phyloP scores from a whole-genome alignment of 2,888 invertebrate genomes.

The Bombylius major region DNA sequence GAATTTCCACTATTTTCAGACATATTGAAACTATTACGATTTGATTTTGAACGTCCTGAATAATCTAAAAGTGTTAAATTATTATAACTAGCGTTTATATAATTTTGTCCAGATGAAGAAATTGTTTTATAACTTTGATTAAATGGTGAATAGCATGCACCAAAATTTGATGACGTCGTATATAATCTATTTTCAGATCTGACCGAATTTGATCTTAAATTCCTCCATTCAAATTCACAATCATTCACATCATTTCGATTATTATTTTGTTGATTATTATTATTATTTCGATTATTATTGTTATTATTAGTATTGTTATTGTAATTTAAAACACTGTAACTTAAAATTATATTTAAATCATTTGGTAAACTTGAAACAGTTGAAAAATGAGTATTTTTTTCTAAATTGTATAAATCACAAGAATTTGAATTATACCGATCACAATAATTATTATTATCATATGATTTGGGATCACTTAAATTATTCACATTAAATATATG shows the following conservation, averaged over 20 bases:
- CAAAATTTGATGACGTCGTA: neutral
- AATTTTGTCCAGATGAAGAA: slow-evolving; percentile 17
- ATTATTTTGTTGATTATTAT: neutral
- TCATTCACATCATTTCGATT: neutral
- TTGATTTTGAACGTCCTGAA: slow-evolving; percentile 30
- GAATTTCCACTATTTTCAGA: slow-evolving; percentile 13
- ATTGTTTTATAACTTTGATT: slow-evolving; percentile 3
- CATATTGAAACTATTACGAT: slow-evolving; percentile 13
- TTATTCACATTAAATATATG: slow-evolving; percentile 5
- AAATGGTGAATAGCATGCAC: neutral
- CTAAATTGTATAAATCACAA: neutral
- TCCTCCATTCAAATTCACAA: slow-evolving; percentile 7
- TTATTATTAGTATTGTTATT: slow-evolving; percentile 9
- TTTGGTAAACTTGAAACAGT: slow-evolving; percentile 48
- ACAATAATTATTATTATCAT: neutral
- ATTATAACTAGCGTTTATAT: slow-evolving; percentile 48
- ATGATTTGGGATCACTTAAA: slow-evolving; percentile 3
- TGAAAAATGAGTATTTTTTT: slow-evolving; percentile 9
- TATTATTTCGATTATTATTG: neutral
- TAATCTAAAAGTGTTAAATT: slow-evolving; percentile 48
- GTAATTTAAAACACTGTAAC: slow-evolving; percentile 32
- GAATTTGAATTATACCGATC: neutral
- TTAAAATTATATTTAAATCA: slow-evolving; percentile 49
- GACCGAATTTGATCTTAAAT: slow-evolving; percentile 3
- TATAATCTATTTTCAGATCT: slow-evolving; percentile 22